These are phyloP conservation scores for Napeogenes inachia DNA, from an alignment of 2,888 invertebrate genomes.

Conservation along the genomic window DNA sequence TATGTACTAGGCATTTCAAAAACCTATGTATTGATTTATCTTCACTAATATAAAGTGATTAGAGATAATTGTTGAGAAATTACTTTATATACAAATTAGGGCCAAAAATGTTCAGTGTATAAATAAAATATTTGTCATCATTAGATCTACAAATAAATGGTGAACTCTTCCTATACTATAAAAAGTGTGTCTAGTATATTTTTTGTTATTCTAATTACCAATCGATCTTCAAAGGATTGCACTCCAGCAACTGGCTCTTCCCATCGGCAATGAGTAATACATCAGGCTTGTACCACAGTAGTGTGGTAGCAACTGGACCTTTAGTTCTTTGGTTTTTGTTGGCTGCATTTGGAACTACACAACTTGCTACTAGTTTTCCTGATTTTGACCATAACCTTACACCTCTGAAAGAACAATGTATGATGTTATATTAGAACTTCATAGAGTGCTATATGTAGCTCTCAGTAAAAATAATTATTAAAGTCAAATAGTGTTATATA, in stretches of 20 bases:
- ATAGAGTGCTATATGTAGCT: neutral
- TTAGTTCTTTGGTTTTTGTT: slow-evolving; percentile 40
- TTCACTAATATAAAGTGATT: too few relatives aligned
- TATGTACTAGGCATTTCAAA: too few relatives aligned
- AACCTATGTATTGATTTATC: too few relatives aligned
- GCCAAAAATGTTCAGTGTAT: too few relatives aligned
- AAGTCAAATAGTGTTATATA: too few relatives aligned
- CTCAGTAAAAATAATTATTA: too few relatives aligned
- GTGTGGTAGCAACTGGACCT: slow-evolving; percentile 59
- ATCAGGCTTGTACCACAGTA: slow-evolving; percentile 80
- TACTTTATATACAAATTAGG: too few relatives aligned
- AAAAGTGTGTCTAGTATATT: too few relatives aligned
- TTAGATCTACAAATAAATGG: too few relatives aligned
- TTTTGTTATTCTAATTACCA: slow-evolving; percentile 39
- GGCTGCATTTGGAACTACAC: slow-evolving; percentile 33
- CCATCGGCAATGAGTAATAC: slow-evolving; percentile 75
- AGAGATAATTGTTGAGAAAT: too few relatives aligned
- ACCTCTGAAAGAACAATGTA: slow-evolving; percentile 51
- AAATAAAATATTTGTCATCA: too few relatives aligned
- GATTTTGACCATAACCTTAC: slow-evolving; percentile 82
- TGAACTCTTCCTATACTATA: too few relatives aligned
- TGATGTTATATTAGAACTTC: neutral
- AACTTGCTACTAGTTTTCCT: slow-evolving; percentile 68
- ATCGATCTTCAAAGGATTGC: slow-evolving; percentile 74
- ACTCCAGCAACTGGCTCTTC: slow-evolving; percentile 79